Evolutionary conservation across 2,113 vertebrate species (phyloP).

Genomic region (Zapus hudsonius): DNA sequence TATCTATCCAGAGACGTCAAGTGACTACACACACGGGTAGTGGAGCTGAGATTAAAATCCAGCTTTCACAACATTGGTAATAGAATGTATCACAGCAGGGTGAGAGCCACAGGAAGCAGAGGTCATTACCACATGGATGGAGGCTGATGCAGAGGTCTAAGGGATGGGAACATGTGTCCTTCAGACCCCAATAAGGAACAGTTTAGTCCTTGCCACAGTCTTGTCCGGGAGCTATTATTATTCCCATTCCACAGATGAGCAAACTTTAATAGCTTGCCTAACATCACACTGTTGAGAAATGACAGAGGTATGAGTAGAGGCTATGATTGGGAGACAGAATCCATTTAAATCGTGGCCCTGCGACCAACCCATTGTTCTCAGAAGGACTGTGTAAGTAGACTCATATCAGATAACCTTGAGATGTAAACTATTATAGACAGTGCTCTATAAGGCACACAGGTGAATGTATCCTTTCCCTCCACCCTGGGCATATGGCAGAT

Average conservation of each 20-base stretch:
- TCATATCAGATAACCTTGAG: neutral
- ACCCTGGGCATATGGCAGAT: neutral
- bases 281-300: neutral
- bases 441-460: neutral
- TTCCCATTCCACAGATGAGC: neutral
- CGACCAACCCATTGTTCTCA: neutral
- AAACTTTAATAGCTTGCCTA: neutral
- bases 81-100: neutral
- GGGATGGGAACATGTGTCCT: neutral
- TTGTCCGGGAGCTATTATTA: neutral
- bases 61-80: neutral
- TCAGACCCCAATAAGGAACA: neutral
- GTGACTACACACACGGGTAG: neutral
- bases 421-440: neutral
- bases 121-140: neutral
- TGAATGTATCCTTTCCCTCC: neutral
- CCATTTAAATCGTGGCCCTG: neutral
- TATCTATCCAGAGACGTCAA: neutral
- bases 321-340: neutral
- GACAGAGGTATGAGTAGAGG: neutral
- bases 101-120: neutral
- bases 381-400: neutral
- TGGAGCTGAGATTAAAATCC: neutral
- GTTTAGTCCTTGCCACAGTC: neutral
- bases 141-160: neutral